These are phyloP conservation scores for Bombus impatiens DNA, from an alignment of 1,140 invertebrate genomes.

Conservation along the genomic window DNA sequence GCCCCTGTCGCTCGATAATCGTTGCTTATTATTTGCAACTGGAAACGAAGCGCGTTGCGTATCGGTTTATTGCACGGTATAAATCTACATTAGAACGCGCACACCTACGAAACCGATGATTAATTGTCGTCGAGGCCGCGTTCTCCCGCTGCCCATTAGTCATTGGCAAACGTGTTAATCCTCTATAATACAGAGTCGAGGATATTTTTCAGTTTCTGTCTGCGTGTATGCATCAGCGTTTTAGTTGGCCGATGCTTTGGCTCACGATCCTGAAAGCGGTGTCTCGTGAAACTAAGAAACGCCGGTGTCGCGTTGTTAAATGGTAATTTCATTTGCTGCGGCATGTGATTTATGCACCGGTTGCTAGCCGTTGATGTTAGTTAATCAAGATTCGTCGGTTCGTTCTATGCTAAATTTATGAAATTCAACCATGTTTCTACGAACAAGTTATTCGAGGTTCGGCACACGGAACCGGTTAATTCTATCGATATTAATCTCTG, in stretches of 20 bases:
- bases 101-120: conserved; percentile 40
- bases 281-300: conserved; percentile 12
- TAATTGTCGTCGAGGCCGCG: conserved; percentile 16
- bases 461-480: neutral
- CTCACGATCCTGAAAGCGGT: neutral
- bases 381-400: conserved; percentile 20
- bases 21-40: conserved; percentile 28
- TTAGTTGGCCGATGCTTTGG: no score
- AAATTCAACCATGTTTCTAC: neutral
- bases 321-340: conserved; percentile 29
- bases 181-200: conserved; percentile 19
- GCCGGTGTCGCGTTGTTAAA: conserved; percentile 16
- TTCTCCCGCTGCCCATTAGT: conserved; percentile 18
- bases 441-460: neutral
- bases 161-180: conserved; percentile 51
- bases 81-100: conserved; percentile 35
- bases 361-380: neutral
- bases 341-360: conserved; percentile 9
- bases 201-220: conserved; percentile 24
- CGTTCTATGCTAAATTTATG: conserved; percentile 11
- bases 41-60: neutral
- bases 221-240: conserved; percentile 8
- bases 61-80: conserved; percentile 15
- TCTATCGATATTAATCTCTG: neutral
- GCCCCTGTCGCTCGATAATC: neutral